Evolutionary conservation across 2,888 invertebrate species (phyloP).

Genomic region (Phyto melanocephala): DNA sequence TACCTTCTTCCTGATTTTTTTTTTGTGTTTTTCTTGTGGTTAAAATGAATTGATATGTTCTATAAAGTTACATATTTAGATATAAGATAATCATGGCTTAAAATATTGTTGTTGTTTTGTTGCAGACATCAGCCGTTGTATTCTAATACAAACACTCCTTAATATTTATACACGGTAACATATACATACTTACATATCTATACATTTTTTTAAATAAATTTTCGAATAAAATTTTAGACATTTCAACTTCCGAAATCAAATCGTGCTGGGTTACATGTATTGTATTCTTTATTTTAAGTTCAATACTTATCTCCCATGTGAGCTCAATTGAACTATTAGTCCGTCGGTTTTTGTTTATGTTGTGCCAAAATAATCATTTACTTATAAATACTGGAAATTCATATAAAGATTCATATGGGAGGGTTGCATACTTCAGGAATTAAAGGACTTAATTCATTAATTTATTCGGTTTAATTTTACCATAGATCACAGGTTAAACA

Average conservation of each 20-base stretch:
- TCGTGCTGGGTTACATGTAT: constrained; percentile 76
- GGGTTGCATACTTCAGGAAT: too few relatives aligned
- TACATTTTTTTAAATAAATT: constrained; percentile 33
- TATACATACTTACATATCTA: background rate
- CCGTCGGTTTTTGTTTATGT: constrained; percentile 71
- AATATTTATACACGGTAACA: background rate
- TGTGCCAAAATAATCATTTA: constrained; percentile 75
- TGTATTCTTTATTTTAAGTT: constrained; percentile 52
- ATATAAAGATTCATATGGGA: background rate
- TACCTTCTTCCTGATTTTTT: background rate
- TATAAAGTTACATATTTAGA: background rate
- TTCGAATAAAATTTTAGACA: constrained; percentile 66
- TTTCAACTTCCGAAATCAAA: constrained; percentile 75
- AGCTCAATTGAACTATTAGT: constrained; percentile 50
- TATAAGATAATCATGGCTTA: constrained; percentile 36
- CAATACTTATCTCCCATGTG: constrained; percentile 3
- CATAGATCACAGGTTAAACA: too few relatives aligned
- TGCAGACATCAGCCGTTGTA: background rate
- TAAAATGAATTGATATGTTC: constrained; percentile 41
- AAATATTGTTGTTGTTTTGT: background rate
- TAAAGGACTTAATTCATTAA: too few relatives aligned
- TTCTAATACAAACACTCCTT: constrained; percentile 1
- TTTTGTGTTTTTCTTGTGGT: background rate
- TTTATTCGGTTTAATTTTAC: too few relatives aligned
- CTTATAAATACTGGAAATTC: constrained; percentile 51